Conservation (phyloP, 2,113 vertebrate genomes). For the Ornithorhynchus anatinus region DNA sequence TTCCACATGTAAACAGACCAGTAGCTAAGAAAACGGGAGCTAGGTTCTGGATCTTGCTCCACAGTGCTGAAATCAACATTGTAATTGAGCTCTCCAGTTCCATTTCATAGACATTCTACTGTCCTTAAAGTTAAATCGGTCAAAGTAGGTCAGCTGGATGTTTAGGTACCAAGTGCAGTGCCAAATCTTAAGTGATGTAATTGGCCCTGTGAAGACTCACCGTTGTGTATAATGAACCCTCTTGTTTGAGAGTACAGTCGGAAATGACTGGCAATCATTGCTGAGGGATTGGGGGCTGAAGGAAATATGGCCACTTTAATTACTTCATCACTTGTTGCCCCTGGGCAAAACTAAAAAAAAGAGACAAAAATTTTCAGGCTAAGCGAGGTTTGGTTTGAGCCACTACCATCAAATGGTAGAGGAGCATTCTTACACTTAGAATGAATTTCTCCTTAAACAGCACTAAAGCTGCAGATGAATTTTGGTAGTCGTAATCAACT, state of each 20-base stretch:
- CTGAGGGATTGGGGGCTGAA: conserved; percentile 51
- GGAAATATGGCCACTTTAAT: too few species aligned
- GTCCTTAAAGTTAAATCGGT: not conserved
- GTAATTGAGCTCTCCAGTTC: not conserved
- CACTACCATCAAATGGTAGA: too few species aligned
- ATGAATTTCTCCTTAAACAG: too few species aligned
- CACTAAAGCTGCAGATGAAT: too few species aligned
- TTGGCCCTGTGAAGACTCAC: conserved; percentile 30
- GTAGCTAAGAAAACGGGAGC: conserved; percentile 50
- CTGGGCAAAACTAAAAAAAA: too few species aligned
- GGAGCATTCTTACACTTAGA: too few species aligned
- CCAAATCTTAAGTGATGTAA: conserved; percentile 54
- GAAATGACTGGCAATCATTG: conserved; percentile 72
- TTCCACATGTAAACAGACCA: conserved; percentile 53
- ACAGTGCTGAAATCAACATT: not conserved
- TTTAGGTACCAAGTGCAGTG: conserved; percentile 42
- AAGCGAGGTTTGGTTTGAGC: too few species aligned
- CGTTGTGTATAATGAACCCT: conserved; percentile 54
- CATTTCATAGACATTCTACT: not conserved
- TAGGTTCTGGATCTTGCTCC: not conserved
- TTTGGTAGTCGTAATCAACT: too few species aligned
- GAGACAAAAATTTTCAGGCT: too few species aligned
- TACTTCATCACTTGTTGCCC: too few species aligned
- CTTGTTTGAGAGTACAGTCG: conserved; percentile 66
- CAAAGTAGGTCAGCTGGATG: not conserved